phyloP scores from a whole-genome alignment of 2,113 vertebrate species.

The Phalacrocorax carbo region DNA sequence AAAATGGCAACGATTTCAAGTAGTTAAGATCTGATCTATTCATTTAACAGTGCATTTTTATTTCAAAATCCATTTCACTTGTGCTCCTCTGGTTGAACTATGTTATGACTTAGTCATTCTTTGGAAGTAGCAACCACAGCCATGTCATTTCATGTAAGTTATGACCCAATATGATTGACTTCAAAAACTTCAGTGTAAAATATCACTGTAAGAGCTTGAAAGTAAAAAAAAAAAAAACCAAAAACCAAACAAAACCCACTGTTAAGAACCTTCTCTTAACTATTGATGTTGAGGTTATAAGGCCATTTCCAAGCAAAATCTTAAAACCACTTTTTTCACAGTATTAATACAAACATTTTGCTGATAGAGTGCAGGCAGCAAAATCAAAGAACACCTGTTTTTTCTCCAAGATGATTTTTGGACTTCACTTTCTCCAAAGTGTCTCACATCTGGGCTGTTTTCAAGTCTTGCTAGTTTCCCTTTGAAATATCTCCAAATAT shows the following conservation, averaged over 20 bases:
- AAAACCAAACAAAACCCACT: not conserved
- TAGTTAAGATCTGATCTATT: not conserved
- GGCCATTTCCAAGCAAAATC: not conserved
- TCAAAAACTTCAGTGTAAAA: not conserved
- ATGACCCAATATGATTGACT: not conserved
- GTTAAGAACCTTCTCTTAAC: not conserved
- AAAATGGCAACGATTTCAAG: not conserved
- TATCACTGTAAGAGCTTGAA: not conserved
- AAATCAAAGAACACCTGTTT: not conserved
- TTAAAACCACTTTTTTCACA: not conserved
- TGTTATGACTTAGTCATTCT: not conserved
- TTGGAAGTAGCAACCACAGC: not conserved
- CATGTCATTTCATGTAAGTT: not conserved
- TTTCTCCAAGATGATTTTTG: not conserved
- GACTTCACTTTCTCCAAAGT: not conserved
- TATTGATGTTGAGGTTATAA: not conserved
- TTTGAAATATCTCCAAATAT: slow-evolving; percentile 15
- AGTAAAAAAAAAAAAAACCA: not conserved
- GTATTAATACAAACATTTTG: not conserved
- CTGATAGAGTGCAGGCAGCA: not conserved
- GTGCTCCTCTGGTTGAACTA: not conserved
- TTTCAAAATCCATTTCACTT: not conserved
- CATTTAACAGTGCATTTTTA: not conserved
- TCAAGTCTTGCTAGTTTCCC: not conserved
- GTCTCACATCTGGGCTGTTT: not conserved